phyloP scores from a whole-genome alignment of 2,113 vertebrate genomes.

The Grantiella picta region DNA sequence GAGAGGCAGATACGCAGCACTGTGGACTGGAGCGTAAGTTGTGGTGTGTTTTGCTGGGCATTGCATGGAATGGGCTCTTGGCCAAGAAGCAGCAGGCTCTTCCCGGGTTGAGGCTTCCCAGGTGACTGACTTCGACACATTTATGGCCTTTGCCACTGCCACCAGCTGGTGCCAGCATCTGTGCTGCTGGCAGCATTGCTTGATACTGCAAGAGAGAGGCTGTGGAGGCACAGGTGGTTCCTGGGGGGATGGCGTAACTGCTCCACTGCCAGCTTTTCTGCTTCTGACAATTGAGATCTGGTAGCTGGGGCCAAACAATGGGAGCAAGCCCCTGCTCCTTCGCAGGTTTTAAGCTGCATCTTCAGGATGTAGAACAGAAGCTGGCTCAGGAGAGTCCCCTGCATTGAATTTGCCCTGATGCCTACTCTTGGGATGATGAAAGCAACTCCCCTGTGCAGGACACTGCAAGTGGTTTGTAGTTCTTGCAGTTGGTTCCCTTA shows the following conservation, averaged over 20 bases:
- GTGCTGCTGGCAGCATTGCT: conserved; percentile 19
- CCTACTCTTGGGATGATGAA: background rate
- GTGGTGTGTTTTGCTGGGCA: background rate
- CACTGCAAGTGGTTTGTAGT: background rate
- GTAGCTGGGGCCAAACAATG: background rate
- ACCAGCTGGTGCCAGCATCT: conserved; percentile 26
- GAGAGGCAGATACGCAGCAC: conserved; percentile 83
- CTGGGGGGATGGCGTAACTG: background rate
- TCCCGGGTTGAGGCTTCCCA: background rate
- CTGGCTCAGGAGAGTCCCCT: background rate
- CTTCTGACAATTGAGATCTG: background rate
- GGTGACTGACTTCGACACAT: conserved; percentile 11
- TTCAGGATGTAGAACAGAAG: background rate
- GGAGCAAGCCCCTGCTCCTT: background rate
- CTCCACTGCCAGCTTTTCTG: background rate
- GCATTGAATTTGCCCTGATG: background rate
- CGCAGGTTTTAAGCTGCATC: background rate
- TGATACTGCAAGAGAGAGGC: background rate
- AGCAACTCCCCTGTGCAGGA: background rate
- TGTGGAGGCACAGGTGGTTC: background rate
- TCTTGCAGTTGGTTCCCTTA: background rate
- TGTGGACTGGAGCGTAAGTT: conserved; percentile 94
- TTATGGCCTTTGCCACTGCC: background rate
- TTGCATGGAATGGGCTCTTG: background rate
- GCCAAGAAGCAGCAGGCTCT: background rate